Percentiles rank a stretch among this genome's conserved stretches.
Evolutionary conservation across 2,888 invertebrate species (phyloP).

Genomic region (Busseola fusca): DNA sequence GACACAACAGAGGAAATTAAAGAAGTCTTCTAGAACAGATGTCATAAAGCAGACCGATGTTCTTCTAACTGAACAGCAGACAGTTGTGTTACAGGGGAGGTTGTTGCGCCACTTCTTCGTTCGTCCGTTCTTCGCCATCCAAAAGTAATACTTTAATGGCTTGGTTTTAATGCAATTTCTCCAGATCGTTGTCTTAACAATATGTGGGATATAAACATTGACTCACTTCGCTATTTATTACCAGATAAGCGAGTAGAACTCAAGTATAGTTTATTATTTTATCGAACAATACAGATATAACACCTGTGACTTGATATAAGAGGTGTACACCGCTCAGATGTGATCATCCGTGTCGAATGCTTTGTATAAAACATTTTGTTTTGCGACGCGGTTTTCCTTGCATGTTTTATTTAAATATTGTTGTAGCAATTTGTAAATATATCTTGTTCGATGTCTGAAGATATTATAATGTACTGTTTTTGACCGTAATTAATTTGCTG

Average conservation of each 20-base stretch:
- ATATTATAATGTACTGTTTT: background rate
- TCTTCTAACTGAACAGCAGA: background rate
- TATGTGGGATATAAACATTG: background rate
- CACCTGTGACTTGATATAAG: conserved; percentile 13
- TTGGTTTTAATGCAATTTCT: background rate
- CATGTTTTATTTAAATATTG: conserved; percentile 40
- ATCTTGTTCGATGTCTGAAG: conserved; percentile 6
- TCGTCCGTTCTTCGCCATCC: too few species aligned
- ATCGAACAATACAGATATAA: conserved; percentile 14
- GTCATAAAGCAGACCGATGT: background rate
- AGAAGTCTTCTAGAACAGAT: background rate
- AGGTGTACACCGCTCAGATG: conserved; percentile 15
- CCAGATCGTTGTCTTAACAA: background rate
- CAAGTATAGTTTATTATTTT: background rate
- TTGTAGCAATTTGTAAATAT: conserved; percentile 14
- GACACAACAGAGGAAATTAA: background rate
- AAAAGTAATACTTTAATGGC: background rate
- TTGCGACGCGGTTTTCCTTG: conserved; percentile 27
- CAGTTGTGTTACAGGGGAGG: background rate
- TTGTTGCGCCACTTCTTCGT: background rate
- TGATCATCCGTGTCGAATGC: conserved; percentile 54
- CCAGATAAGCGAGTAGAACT: conserved; percentile 8
- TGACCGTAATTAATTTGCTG: background rate
- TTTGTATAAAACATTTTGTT: conserved; percentile 49
- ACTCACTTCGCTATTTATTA: conserved; percentile 2